A percentile compares a stretch with the other conserved stretches of the same genome.
Conservation (phyloP, 1,140 invertebrate genomes). For the Papilio helenus region DNA sequence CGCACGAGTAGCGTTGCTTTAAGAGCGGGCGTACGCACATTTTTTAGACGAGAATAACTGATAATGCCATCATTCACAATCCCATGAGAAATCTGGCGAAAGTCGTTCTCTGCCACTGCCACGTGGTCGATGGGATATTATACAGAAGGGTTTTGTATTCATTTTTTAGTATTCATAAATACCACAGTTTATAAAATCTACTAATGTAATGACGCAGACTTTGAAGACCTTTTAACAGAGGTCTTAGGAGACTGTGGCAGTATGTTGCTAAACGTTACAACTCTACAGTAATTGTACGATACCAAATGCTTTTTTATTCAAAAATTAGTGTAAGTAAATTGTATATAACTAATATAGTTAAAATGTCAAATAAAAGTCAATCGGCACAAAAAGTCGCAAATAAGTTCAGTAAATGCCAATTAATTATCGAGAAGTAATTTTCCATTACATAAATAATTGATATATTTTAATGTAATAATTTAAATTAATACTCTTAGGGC, state of each 20-base stretch:
- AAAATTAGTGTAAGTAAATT: too few relatives aligned
- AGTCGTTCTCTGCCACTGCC: constrained; percentile 31
- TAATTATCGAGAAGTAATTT: not conserved
- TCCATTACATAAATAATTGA: not conserved
- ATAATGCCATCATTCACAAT: constrained; percentile 47
- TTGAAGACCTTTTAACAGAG: too few relatives aligned
- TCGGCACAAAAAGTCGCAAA: not conserved
- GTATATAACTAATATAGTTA: too few relatives aligned
- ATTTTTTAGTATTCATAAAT: constrained; percentile 10
- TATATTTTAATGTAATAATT: too few relatives aligned
- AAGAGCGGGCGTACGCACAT: constrained; percentile 34
- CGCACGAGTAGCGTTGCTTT: constrained; percentile 11
- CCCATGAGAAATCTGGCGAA: constrained; percentile 53
- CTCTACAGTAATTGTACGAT: too few relatives aligned
- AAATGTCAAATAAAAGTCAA: not conserved
- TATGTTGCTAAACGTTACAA: too few relatives aligned
- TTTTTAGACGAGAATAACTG: constrained; percentile 47
- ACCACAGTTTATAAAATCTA: too few relatives aligned
- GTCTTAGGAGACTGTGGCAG: too few relatives aligned
- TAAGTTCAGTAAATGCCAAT: not conserved
- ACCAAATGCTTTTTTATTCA: too few relatives aligned
- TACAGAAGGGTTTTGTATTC: not conserved
- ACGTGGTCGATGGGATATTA: not conserved
- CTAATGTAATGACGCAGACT: too few relatives aligned
- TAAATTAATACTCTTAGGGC: too few relatives aligned